Evolutionary conservation across 64 coral and sea anemone species (phyloP).

Genomic region (Astreopora myriophthalma): DNA sequence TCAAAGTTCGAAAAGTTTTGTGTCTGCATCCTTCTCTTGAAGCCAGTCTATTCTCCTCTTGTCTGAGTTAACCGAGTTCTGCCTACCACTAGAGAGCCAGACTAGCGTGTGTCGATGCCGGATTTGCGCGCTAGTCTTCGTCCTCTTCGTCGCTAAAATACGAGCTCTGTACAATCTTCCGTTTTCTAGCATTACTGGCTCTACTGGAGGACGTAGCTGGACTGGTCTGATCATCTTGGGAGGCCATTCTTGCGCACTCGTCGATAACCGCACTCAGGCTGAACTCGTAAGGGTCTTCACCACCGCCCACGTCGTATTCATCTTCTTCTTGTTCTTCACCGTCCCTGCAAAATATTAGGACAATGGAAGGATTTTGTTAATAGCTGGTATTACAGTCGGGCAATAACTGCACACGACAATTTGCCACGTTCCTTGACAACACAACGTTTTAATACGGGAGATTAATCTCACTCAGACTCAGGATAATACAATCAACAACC

Average conservation of each 20-base stretch:
- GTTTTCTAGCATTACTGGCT: slow-evolving; percentile 19
- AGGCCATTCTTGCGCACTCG: slow-evolving; percentile 59
- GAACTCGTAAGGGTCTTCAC: slow-evolving; percentile 72
- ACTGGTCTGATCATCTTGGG: background rate
- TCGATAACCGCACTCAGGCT: slow-evolving; percentile 65
- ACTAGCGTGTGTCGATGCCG: no score
- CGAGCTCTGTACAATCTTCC: slow-evolving; percentile 53
- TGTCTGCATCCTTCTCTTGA: background rate
- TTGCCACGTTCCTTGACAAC: no score
- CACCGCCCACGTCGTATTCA: slow-evolving; percentile 47
- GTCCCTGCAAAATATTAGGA: background rate
- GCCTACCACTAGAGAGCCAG: background rate
- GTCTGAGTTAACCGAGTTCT: no score
- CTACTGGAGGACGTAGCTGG: background rate
- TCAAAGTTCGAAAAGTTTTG: background rate
- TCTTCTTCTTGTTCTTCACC: slow-evolving; percentile 51
- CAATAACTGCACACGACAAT: no score
- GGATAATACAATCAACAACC: no score
- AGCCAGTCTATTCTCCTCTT: background rate
- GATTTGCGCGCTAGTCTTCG: background rate
- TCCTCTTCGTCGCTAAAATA: slow-evolving; percentile 79
- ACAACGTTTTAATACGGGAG: no score
- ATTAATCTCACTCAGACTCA: no score
- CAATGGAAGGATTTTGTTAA: no score
- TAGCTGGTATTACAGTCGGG: no score